phyloP scores from a whole-genome alignment of 2,113 vertebrate genomes.

The Lagenorhynchus albirostris region DNA sequence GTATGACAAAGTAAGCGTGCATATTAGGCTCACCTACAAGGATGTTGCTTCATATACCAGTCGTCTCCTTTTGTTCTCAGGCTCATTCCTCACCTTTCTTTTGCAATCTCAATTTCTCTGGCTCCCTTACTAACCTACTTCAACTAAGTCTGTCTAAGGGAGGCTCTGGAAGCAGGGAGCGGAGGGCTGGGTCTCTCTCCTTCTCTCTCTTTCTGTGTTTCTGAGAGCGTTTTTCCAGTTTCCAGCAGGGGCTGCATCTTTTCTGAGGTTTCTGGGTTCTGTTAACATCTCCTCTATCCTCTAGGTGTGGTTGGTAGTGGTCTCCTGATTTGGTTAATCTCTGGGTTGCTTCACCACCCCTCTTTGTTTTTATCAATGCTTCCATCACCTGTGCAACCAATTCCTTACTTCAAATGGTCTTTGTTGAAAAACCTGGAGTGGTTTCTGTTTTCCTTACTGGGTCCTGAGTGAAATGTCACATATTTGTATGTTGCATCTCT shows the following conservation, averaged over 20 bases:
- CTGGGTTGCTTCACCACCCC: neutral
- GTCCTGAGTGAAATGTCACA: neutral
- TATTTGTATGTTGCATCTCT: neutral
- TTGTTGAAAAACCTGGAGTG: neutral
- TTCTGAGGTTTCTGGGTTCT: neutral
- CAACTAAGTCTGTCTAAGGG: neutral
- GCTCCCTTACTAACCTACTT: neutral
- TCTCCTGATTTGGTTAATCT: neutral
- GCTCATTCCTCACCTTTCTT: neutral
- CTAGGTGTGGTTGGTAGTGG: neutral
- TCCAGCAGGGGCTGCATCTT: neutral
- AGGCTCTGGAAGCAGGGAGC: neutral
- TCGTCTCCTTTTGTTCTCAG: neutral
- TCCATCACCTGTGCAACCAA: neutral
- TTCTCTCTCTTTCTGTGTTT: neutral
- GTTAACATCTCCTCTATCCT: neutral
- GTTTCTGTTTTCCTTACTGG: neutral
- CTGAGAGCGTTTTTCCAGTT: neutral
- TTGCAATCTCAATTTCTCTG: neutral
- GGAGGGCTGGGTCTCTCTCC: neutral
- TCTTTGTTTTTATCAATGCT: neutral
- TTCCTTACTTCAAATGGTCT: neutral
- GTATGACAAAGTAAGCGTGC: neutral
- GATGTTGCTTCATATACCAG: neutral
- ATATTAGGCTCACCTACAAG: neutral